phyloP scores from a whole-genome alignment of 2,113 vertebrate genomes.

The human (Homo sapiens) region DNA sequence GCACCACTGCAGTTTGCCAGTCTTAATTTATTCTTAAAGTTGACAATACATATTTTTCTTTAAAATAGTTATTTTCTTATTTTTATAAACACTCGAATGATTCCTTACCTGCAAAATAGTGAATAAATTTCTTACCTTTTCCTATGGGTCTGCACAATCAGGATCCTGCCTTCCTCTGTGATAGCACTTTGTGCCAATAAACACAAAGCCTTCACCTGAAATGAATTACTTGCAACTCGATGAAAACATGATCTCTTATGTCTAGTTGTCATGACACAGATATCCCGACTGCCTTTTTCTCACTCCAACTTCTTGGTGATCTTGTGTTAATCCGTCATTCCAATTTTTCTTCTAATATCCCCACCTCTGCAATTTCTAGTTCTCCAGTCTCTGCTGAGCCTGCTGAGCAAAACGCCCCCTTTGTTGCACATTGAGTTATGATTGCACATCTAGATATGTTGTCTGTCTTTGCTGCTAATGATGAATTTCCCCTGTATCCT shows the following conservation, averaged over 20 bases:
- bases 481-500: background rate
- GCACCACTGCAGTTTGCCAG: background rate
- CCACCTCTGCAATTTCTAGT: background rate
- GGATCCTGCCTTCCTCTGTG: background rate
- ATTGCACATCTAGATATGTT: background rate
- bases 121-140: background rate
- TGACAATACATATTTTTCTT: background rate
- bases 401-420: background rate
- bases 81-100: background rate
- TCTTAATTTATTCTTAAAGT: background rate
- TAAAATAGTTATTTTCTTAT: background rate
- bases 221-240: background rate
- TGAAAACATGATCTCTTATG: background rate
- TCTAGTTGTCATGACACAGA: accelerated
- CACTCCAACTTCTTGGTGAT: background rate
- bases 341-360: background rate
- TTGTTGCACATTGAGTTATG: background rate
- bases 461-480: background rate
- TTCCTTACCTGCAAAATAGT: background rate
- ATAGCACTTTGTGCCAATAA: background rate
- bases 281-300: background rate
- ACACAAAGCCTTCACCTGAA: background rate
- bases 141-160: background rate
- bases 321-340: background rate
- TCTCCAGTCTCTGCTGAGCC: background rate